Conservation (phyloP, 2,888 invertebrate genomes). For the Microplitis manilae region DNA sequence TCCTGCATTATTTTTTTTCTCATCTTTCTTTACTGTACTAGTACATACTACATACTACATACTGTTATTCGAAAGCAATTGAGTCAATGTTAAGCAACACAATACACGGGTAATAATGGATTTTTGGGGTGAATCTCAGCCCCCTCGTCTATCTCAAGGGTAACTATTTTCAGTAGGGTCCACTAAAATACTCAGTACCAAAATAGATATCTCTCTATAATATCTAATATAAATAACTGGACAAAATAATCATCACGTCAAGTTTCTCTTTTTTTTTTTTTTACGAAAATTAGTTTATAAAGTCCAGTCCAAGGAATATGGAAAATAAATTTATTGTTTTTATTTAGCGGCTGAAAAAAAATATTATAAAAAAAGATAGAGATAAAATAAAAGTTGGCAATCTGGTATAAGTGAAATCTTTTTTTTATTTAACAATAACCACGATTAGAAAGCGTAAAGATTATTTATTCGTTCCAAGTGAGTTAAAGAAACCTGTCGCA, state of each 20-base stretch:
- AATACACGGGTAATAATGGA: conserved; percentile 72
- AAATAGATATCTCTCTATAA: conserved; percentile 57
- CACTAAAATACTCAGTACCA: neutral
- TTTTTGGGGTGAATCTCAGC: conserved; percentile 68
- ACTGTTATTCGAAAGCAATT: conserved; percentile 71
- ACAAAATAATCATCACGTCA: conserved; percentile 65
- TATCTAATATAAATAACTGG: conserved; percentile 69
- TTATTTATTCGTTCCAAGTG: conserved; percentile 26
- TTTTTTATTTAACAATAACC: conserved; percentile 20
- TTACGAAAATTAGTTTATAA: conserved; percentile 32
- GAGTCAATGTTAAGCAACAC: conserved; percentile 71
- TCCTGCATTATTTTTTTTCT: conserved; percentile 33
- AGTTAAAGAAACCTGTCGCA: conserved; percentile 24
- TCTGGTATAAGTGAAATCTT: conserved; percentile 20
- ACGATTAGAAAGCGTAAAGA: conserved; percentile 42
- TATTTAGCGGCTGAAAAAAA: neutral
- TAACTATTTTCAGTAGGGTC: conserved; percentile 25
- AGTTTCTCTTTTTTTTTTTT: conserved; percentile 34
- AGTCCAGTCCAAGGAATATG: conserved; percentile 8
- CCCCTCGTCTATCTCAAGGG: conserved; percentile 46
- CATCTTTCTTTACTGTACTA: conserved; percentile 12
- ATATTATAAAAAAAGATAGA: neutral
- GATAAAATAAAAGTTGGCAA: neutral
- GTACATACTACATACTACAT: conserved; percentile 8
- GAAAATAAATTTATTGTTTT: conserved; percentile 13